These are phyloP conservation scores for Gymnoscopelus microlampas DNA, from an alignment of 2,797 vertebrate genomes.

Conservation along the genomic window DNA sequence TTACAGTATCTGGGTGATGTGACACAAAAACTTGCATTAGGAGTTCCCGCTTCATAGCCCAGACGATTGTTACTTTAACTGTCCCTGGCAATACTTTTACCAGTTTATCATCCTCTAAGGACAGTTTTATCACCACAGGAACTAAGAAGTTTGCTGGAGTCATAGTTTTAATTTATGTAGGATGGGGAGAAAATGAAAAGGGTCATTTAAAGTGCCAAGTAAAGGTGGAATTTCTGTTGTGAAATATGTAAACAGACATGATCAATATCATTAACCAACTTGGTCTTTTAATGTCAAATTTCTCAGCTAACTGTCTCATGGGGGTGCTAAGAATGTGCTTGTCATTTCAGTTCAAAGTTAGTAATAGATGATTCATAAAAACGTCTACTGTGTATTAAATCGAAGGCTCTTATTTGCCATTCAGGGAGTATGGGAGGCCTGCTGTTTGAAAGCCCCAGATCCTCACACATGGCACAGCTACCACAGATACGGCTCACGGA, in stretches of 20 bases:
- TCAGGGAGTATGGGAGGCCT: slow-evolving; percentile 76
- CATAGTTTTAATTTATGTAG: slow-evolving; percentile 18
- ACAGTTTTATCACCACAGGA: slow-evolving; percentile 13
- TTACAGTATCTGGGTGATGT: neutral
- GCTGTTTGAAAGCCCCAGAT: slow-evolving; percentile 84
- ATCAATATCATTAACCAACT: neutral
- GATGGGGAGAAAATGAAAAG: slow-evolving; percentile 6
- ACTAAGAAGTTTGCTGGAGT: slow-evolving; percentile 20
- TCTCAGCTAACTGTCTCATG: neutral
- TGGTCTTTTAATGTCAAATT: neutral
- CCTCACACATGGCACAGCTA: slow-evolving; percentile 83
- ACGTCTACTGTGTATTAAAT: slow-evolving; percentile 63
- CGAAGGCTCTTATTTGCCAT: slow-evolving; percentile 66
- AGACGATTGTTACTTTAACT: slow-evolving; percentile 24
- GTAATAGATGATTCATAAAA: slow-evolving; percentile 62
- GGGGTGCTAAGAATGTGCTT: slow-evolving; percentile 39
- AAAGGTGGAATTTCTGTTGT: neutral
- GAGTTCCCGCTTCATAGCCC: slow-evolving; percentile 20
- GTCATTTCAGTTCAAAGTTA: slow-evolving; percentile 67
- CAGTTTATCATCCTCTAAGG: slow-evolving; percentile 21
- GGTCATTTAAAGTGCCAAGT: slow-evolving; percentile 12
- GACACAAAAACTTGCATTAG: neutral
- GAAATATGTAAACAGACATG: slow-evolving; percentile 1
- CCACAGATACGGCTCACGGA: slow-evolving; percentile 80
- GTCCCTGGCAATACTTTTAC: slow-evolving; percentile 9